A percentile compares a stretch with the other conserved stretches of the same genome.
These are phyloP conservation scores for Ceriagrion tenellum DNA, from an alignment of 2,888 invertebrate genomes.

Conservation along the genomic window DNA sequence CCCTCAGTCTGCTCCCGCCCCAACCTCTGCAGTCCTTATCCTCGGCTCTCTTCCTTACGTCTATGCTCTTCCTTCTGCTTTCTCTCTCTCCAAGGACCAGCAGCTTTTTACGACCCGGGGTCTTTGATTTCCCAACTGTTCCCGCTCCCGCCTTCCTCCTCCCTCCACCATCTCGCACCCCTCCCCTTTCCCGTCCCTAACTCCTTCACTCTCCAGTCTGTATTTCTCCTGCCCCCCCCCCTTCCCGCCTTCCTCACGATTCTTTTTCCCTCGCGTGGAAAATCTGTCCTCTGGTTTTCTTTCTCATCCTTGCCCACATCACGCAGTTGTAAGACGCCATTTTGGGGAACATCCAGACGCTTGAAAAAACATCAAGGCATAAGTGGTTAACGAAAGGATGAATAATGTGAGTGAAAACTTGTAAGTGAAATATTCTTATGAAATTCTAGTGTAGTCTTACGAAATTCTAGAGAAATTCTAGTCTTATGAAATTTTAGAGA, in stretches of 20 bases:
- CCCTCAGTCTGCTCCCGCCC: background rate
- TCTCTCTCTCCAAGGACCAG: slow-evolving; percentile 26
- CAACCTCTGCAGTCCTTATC: slow-evolving; percentile 66
- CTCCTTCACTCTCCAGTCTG: background rate
- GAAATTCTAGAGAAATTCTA: too few species aligned
- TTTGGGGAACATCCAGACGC: background rate
- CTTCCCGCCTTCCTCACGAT: too few species aligned
- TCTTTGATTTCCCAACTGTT: slow-evolving; percentile 66
- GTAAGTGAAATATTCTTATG: too few species aligned
- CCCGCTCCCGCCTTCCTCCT: background rate
- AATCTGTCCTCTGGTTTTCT: background rate
- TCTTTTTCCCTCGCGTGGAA: background rate
- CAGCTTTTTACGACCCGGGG: slow-evolving; percentile 44
- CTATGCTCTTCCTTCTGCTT: too few species aligned
- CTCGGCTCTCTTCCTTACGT: background rate
- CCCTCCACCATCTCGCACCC: background rate
- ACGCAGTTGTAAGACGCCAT: background rate
- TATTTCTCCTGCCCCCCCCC: background rate
- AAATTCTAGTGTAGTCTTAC: too few species aligned
- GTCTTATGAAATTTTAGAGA: too few species aligned
- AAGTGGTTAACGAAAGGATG: too few species aligned
- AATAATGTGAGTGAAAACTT: too few species aligned
- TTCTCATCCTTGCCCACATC: background rate
- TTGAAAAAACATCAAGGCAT: too few species aligned
- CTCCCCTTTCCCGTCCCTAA: background rate